phyloP scores from a whole-genome alignment of 1,140 invertebrate genomes.

The Araneus ventricosus region DNA sequence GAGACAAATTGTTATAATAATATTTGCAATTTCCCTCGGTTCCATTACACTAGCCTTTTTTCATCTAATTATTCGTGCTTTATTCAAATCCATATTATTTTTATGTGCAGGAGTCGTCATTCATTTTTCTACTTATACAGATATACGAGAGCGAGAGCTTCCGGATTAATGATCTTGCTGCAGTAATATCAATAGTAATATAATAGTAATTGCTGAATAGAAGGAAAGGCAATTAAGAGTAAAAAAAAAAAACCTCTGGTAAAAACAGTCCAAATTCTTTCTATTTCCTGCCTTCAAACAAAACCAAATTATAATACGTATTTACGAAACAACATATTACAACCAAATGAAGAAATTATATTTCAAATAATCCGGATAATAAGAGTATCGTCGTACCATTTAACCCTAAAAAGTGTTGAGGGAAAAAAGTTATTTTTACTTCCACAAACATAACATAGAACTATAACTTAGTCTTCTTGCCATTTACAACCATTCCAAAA shows the following conservation, averaged over 20 bases:
- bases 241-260: slow-evolving; percentile 83
- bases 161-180: too few species aligned
- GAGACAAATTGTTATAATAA: slow-evolving; percentile 52
- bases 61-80: background rate
- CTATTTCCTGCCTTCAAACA: slow-evolving; percentile 82
- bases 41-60: background rate
- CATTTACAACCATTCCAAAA: too few species aligned
- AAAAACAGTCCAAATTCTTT: slow-evolving; percentile 85
- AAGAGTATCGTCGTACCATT: slow-evolving; percentile 86
- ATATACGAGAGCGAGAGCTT: slow-evolving; percentile 19
- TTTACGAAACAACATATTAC: slow-evolving; percentile 80
- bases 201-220: too few species aligned
- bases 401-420: slow-evolving; percentile 86
- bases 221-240: slow-evolving; percentile 84
- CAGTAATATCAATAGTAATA: too few species aligned
- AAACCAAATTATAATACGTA: slow-evolving; percentile 79
- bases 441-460: slow-evolving; percentile 86
- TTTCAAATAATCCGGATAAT: slow-evolving; percentile 88
- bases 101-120: background rate
- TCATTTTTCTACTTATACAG: background rate
- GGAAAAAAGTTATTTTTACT: slow-evolving; percentile 88
- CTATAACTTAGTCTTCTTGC: too few species aligned
- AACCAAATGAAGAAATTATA: slow-evolving; percentile 84
- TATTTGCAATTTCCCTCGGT: background rate
- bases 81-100: slow-evolving; percentile 54